phyloP scores from a whole-genome alignment of 2,888 invertebrate species.

The Phragmatobia fuliginosa region DNA sequence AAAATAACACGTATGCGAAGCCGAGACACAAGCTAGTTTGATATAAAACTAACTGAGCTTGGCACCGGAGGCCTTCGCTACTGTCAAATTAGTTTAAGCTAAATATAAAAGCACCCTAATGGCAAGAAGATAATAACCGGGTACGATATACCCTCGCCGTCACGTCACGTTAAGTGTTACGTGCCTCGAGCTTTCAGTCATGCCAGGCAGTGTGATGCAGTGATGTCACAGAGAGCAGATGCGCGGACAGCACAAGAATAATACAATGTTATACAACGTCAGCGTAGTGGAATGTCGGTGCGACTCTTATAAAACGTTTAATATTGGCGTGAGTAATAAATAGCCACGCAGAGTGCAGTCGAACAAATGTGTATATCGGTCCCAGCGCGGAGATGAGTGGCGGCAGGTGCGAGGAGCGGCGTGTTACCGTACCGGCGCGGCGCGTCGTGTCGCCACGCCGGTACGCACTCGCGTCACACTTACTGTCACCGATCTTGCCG shows the following conservation, averaged over 20 bases:
- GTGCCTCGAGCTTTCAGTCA: neutral
- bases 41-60: too few species aligned
- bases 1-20: too few species aligned
- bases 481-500: neutral
- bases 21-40: too few species aligned
- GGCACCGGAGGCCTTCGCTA: too few species aligned
- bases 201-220: neutral
- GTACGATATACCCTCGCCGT: neutral
- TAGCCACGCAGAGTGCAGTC: neutral
- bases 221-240: neutral
- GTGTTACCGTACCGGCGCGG: neutral
- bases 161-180: neutral
- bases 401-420: neutral
- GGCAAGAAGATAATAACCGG: neutral
- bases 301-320: constrained; percentile 1
- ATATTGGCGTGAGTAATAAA: neutral
- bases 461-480: neutral
- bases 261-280: constrained; percentile 1
- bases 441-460: too few species aligned
- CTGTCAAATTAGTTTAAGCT: neutral
- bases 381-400: neutral
- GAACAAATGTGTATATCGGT: neutral
- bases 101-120: neutral
- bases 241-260: neutral
- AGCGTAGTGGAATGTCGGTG: neutral